A percentile compares a stretch with the other conserved stretches of the same genome.
Conservation (phyloP, 2,113 vertebrate species). For the Eretmochelys imbricata region DNA sequence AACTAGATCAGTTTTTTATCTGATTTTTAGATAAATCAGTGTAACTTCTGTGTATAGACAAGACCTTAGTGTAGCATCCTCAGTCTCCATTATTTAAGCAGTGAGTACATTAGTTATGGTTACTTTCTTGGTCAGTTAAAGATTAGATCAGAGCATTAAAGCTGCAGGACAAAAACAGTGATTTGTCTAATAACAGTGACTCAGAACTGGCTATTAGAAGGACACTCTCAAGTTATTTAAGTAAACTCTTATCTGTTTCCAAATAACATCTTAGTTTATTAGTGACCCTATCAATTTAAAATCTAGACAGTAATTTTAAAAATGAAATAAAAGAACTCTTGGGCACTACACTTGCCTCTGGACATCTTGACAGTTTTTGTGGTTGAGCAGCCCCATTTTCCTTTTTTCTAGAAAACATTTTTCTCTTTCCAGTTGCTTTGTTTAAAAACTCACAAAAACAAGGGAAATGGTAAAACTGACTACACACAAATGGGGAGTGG, state of each 20-base stretch:
- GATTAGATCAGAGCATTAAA: neutral
- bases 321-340: neutral
- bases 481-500: neutral
- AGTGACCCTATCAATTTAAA: neutral
- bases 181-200: neutral
- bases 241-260: neutral
- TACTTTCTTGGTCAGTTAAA: neutral
- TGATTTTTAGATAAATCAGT: constrained; percentile 16
- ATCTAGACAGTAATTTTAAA: neutral
- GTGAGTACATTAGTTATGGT: neutral
- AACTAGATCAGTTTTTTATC: constrained; percentile 39
- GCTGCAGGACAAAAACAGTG: neutral
- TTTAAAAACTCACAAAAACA: neutral
- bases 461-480: neutral
- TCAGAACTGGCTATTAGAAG: neutral
- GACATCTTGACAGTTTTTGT: neutral
- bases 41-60: neutral
- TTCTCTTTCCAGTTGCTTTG: neutral
- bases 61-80: neutral
- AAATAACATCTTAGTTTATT: neutral
- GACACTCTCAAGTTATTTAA: neutral
- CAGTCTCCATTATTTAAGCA: neutral
- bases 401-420: neutral
- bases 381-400: neutral
- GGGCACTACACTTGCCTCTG: neutral